These are phyloP conservation scores for Apotomis turbidana DNA, from an alignment of 2,888 invertebrate species.

Conservation along the genomic window DNA sequence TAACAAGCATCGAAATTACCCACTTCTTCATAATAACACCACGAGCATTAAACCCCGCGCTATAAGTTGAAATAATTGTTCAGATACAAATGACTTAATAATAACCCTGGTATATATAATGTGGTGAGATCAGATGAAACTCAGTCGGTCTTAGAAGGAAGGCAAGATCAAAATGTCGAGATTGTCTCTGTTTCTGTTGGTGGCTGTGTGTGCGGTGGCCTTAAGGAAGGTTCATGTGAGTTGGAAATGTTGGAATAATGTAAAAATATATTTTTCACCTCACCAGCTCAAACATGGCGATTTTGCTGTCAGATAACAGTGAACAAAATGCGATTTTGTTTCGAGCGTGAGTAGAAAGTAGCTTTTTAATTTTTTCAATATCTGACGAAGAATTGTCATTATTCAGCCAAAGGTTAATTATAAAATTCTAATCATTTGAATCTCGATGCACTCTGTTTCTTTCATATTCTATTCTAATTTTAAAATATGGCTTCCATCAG, in stretches of 20 bases:
- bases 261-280: too few relatives aligned
- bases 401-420: too few relatives aligned
- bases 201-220: constrained; percentile 14
- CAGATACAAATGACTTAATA: constrained; percentile 37
- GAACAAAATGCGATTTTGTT: too few relatives aligned
- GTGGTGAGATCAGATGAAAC: constrained; percentile 13
- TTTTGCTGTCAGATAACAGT: too few relatives aligned
- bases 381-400: too few relatives aligned
- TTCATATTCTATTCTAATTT: too few relatives aligned
- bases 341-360: too few relatives aligned
- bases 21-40: constrained; percentile 34
- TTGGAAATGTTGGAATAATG: not conserved
- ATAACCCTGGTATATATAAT: constrained; percentile 38
- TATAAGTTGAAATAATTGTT: constrained; percentile 35
- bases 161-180: constrained; percentile 25
- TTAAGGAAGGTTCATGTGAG: constrained; percentile 30
- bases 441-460: too few relatives aligned
- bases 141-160: constrained; percentile 20
- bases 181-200: constrained; percentile 5
- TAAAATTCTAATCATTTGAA: too few relatives aligned
- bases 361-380: too few relatives aligned
- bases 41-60: constrained; percentile 33
- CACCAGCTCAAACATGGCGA: too few relatives aligned
- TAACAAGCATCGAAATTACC: constrained; percentile 38
- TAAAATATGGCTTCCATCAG: too few relatives aligned